Conservation (phyloP, 2,797 vertebrate species). For the Thamnophis elegans region DNA sequence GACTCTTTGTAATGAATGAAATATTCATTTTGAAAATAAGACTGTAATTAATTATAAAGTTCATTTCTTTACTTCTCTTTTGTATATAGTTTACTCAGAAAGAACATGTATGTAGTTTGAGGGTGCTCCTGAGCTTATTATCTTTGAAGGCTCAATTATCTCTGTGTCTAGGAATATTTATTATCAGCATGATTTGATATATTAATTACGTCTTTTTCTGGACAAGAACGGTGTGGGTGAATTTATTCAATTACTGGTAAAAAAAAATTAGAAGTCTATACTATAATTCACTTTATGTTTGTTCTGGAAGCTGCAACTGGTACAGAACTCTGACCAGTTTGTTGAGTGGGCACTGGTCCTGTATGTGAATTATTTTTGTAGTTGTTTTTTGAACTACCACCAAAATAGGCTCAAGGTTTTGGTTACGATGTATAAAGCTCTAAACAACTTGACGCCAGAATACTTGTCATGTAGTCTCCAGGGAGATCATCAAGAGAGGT, state of each 20-base stretch:
- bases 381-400: not conserved
- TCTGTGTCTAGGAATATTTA: not conserved
- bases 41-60: not conserved
- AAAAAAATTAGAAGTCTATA: not conserved
- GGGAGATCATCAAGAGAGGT: not conserved
- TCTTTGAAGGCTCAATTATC: not conserved
- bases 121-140: not conserved
- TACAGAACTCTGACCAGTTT: not conserved
- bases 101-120: not conserved
- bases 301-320: not conserved
- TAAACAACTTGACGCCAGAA: not conserved
- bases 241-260: not conserved
- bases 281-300: not conserved
- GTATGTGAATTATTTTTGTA: not conserved
- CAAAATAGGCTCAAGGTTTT: not conserved
- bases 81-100: not conserved
- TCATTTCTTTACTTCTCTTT: not conserved
- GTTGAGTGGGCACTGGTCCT: not conserved
- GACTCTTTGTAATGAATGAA: not conserved
- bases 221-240: not conserved
- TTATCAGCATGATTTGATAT: not conserved
- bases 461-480: not conserved
- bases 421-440: not conserved
- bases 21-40: not conserved
- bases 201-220: not conserved